phyloP scores from a whole-genome alignment of 2,888 invertebrate species.

The Clistopyga incitator region DNA sequence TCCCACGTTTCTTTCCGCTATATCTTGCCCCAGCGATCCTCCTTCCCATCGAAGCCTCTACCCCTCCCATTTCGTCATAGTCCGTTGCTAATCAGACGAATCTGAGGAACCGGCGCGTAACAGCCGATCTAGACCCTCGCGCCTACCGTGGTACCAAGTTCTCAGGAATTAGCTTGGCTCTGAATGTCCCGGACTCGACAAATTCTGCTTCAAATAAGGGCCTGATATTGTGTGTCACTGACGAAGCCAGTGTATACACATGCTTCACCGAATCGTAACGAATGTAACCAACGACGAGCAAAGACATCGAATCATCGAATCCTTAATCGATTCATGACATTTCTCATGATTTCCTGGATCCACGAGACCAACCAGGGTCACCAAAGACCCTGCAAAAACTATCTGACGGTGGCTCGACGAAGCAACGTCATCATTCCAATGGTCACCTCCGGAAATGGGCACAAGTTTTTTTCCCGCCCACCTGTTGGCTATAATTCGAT shows the following conservation, averaged over 20 bases:
- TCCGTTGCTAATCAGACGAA: slow-evolving; percentile 76
- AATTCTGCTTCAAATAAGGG: slow-evolving; percentile 17
- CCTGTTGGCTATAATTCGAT: too few species aligned
- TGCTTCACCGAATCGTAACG: not conserved
- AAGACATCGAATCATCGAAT: not conserved
- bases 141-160: slow-evolving; percentile 50
- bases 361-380: not conserved
- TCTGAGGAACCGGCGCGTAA: slow-evolving; percentile 74
- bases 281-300: not conserved
- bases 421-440: slow-evolving; percentile 3
- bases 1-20: slow-evolving; percentile 74
- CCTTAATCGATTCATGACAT: slow-evolving; percentile 8
- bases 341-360: not conserved
- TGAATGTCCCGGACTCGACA: slow-evolving; percentile 15
- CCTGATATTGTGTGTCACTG: not conserved
- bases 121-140: slow-evolving; percentile 64
- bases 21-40: slow-evolving; percentile 50
- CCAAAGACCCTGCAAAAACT: not conserved
- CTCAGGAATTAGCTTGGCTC: slow-evolving; percentile 41
- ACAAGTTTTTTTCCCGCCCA: not conserved
- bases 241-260: slow-evolving; percentile 2
- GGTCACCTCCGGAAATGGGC: slow-evolving; percentile 3
- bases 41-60: slow-evolving; percentile 43
- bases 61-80: slow-evolving; percentile 54
- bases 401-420: not conserved